A percentile compares a stretch with the other conserved stretches of the same genome.
Conservation (phyloP, 2,113 vertebrate species). For the Felis chaus region DNA sequence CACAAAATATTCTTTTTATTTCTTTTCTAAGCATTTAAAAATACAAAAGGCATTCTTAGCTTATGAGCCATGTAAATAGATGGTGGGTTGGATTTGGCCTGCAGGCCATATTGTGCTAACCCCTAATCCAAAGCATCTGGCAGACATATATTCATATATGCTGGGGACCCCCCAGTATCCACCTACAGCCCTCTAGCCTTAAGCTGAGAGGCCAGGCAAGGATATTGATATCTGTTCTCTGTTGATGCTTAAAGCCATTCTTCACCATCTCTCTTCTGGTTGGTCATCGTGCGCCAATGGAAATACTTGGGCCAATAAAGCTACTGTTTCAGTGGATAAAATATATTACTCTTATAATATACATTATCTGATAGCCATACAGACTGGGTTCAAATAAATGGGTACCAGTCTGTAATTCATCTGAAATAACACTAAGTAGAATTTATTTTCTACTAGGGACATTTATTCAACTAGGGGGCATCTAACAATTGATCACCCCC, state of each 20-base stretch:
- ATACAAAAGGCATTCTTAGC: background rate
- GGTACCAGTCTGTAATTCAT: background rate
- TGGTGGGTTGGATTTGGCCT: background rate
- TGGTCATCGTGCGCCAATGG: background rate
- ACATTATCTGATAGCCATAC: background rate
- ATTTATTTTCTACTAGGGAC: background rate
- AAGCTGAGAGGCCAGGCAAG: background rate
- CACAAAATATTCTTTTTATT: background rate
- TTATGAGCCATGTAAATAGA: background rate
- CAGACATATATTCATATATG: background rate
- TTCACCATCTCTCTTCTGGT: background rate
- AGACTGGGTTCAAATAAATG: background rate
- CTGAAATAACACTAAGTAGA: background rate
- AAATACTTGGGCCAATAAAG: background rate
- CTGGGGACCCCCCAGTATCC: background rate
- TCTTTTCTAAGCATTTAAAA: background rate
- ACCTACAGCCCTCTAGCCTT: background rate
- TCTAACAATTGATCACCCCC: background rate
- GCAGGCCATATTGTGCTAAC: accelerated
- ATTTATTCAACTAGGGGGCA: background rate
- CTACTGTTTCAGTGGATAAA: background rate
- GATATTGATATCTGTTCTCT: background rate
- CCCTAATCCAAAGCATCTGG: background rate
- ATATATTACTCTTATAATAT: background rate
- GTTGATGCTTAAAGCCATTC: background rate